Conservation (phyloP, 2,888 invertebrate species). For the Fissipunctia ypsillon region DNA sequence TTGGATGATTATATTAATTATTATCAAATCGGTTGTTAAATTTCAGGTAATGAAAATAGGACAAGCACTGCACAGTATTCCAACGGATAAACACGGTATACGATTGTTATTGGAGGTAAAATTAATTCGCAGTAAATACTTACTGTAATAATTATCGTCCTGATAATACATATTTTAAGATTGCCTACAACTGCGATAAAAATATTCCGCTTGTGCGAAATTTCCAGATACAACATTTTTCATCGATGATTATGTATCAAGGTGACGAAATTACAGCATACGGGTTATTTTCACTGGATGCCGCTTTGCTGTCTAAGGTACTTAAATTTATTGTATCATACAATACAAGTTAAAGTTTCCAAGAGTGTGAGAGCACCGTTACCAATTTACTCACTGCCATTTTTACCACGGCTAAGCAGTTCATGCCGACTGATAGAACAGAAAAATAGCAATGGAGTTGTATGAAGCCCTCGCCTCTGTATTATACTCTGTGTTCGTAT, state of each 20-base stretch:
- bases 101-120: slow-evolving; percentile 79
- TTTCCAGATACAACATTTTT: slow-evolving; percentile 84
- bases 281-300: slow-evolving; percentile 81
- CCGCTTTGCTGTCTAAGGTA: slow-evolving; percentile 80
- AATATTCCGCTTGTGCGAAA: background rate
- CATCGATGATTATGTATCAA: slow-evolving; percentile 78
- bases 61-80: slow-evolving; percentile 77
- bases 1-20: background rate
- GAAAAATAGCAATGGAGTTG: too few relatives aligned
- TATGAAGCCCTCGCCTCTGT: too few relatives aligned
- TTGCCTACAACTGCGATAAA: background rate
- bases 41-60: slow-evolving; percentile 79
- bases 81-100: slow-evolving; percentile 77
- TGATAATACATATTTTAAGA: slow-evolving; percentile 7
- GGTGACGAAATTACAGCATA: slow-evolving; percentile 78
- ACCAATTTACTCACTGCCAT: background rate
- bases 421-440: background rate
- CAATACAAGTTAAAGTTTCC: background rate
- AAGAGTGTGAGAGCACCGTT: background rate
- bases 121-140: background rate
- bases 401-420: background rate
- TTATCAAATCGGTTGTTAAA: background rate
- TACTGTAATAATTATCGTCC: background rate
- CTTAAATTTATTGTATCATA: background rate
- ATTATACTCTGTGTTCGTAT: background rate